Evolutionary conservation across 2,888 invertebrate genomes (phyloP), one percentile per base, ranked within the genome.

Genomic region (Ypsolopha sequella): DNA sequence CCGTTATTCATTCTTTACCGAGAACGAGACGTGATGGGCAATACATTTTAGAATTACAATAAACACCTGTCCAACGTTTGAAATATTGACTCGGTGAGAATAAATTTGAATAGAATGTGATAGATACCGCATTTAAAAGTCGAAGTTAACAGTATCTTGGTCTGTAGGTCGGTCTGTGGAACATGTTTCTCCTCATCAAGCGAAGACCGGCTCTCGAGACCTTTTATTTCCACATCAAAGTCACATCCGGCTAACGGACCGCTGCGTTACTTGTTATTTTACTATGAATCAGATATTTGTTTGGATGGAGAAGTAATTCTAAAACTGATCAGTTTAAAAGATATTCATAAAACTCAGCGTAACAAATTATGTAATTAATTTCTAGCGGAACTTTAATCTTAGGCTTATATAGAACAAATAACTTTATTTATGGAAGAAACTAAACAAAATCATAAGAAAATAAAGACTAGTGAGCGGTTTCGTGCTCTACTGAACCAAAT

Each of bases 401-500:
- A 24, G 4, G 24, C 24, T 24, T 24, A 24, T 24, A 3, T 24
- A 24, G 4, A 24, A 4, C 24, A 24, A 24, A 24, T 24, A 3
- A 24, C 24, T 24, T 24, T 24, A 24, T 24, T 24, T 2, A 24
- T 24, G 24, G 24, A 24, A 24, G n/a, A 24, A 24, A 24, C 24
- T 24, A 24, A 24, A 2, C 24, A 24, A 24, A 24, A 24, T 24
- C 24, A 24, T 24, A 57, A 59, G 9, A 57, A 56, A 54, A 50
- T 62, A 64, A 65, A 61, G 62, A 60, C 41, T 58, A n/a, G 53
- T 52, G 52, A 50, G 50, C 59, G 53, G 65, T 70, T 60, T 67
- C 63, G 72, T 73, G 79, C 72, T 76, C 78, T 69, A 73, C 62
- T 77, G 70, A 68, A 61, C 74, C 73, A 73, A 62, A 72, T 73